Evolutionary conservation across 2,113 vertebrate genomes (phyloP).

Genomic region (Cyanoramphus novaezelandiae): DNA sequence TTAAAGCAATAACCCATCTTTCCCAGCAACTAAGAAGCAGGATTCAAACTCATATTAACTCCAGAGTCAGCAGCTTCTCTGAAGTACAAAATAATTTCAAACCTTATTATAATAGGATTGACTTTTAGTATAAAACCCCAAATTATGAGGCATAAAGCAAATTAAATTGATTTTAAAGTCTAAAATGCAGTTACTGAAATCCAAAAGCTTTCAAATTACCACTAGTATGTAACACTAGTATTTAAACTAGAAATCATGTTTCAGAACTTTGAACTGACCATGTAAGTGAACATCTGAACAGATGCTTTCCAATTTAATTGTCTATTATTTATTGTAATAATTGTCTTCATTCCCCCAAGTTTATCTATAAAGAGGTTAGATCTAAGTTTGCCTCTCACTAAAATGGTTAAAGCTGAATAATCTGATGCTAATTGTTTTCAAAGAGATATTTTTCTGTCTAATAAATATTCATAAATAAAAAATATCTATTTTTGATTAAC

Average conservation of each 20-base stretch:
- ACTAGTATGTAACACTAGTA: neutral
- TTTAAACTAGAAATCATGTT: neutral
- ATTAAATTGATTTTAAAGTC: neutral
- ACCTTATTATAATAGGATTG: neutral
- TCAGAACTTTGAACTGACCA: neutral
- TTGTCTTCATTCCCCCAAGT: neutral
- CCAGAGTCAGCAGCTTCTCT: neutral
- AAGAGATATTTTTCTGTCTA: neutral
- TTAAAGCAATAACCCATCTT: neutral
- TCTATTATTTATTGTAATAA: neutral
- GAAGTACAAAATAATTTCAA: neutral
- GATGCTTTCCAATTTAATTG: neutral
- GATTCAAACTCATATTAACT: neutral
- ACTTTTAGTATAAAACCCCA: neutral
- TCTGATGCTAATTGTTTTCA: neutral
- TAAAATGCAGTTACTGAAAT: neutral
- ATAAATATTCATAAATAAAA: neutral
- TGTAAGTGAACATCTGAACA: neutral
- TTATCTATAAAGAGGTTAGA: neutral
- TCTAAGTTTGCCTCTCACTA: neutral
- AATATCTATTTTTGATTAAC: neutral
- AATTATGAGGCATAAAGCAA: neutral
- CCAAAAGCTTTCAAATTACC: neutral
- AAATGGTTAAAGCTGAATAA: neutral
- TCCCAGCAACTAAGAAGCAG: neutral